Evolutionary conservation across 2,888 invertebrate species (phyloP), one percentile per base, ranked within the genome.

Genomic region (Drosophila incognita): DNA sequence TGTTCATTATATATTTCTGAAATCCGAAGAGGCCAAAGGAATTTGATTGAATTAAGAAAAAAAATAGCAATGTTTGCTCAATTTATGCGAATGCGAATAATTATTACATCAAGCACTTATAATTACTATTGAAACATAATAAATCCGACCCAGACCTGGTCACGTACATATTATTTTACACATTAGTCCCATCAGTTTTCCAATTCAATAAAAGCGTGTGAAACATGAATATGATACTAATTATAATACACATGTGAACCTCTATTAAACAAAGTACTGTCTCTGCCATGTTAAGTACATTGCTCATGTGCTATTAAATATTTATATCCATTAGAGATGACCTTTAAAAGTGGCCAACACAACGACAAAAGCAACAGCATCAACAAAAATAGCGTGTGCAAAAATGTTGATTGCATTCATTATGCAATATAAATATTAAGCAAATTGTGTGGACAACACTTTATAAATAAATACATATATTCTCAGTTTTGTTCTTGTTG

Each of bases 341-440:
- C 81, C 75, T 83, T 75, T 72, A 38, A 29, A 36, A 27, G 13
- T 59, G 46, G n/a, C 46, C 15, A 49, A 35, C 48, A 69, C 52
- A 52, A 53, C 69, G n/a, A 38, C 60, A 24, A 11, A 18, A n/a
- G 24, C 31, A 38, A 13, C 33, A 40, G 29, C 38, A 29, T 3
- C 21, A 57, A 42, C 51, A 29, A 49, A 36, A 40, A 54, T 4
- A 33, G 67, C 62, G 66, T 65, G 64, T 63, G 68, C 56, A 64
- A 65, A 69, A 59, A 57, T 65, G 74, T 77, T 81, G 77, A 88
- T 85, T 85, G 72, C 86, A 76, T 86, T 70, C 79, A 82, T 84
- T 85, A 84, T 84, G 83, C 73, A 87, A 76, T 59, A 64, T 71
- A 61, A 87, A 81, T 79, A 86, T 85, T 76, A 74, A 71, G 74